These are phyloP conservation scores for Megastigmus dorsalis DNA, from an alignment of 2,888 invertebrate species.

Conservation along the genomic window DNA sequence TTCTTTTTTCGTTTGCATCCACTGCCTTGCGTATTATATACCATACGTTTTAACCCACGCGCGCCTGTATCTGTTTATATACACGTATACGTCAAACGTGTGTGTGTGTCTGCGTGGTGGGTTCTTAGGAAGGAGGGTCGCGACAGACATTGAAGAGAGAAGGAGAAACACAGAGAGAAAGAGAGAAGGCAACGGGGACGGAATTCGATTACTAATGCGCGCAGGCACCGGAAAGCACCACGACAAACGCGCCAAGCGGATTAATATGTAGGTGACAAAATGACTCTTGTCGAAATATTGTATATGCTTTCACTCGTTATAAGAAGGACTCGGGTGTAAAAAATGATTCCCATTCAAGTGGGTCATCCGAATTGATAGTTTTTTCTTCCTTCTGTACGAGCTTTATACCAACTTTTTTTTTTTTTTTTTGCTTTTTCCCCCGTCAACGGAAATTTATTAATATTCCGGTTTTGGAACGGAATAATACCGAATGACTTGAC, in stretches of 20 bases:
- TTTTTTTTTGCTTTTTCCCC: too few relatives aligned
- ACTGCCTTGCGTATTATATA: too few relatives aligned
- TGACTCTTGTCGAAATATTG: constrained; percentile 18
- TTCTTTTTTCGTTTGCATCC: too few relatives aligned
- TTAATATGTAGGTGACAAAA: constrained; percentile 28
- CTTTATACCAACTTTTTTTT: too few relatives aligned
- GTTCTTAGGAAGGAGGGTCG: not conserved
- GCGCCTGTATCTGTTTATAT: not conserved
- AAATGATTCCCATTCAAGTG: not conserved
- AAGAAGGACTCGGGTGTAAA: not conserved
- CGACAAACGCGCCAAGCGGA: constrained; percentile 31
- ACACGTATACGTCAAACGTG: not conserved
- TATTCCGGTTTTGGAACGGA: not conserved
- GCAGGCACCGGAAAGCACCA: not conserved
- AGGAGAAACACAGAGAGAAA: constrained; percentile 15
- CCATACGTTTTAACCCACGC: too few relatives aligned
- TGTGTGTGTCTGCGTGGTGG: not conserved
- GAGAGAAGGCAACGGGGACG: not conserved
- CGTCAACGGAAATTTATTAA: not conserved
- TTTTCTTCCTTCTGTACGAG: too few relatives aligned
- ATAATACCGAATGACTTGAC: too few relatives aligned
- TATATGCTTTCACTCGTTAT: too few relatives aligned
- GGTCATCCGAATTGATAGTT: not conserved
- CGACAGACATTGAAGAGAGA: constrained; percentile 21
- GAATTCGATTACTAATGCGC: constrained; percentile 33